Base-by-base conservation (phyloP, 2,797 vertebrate species). In the Myiotriccus ornatus region DNA sequence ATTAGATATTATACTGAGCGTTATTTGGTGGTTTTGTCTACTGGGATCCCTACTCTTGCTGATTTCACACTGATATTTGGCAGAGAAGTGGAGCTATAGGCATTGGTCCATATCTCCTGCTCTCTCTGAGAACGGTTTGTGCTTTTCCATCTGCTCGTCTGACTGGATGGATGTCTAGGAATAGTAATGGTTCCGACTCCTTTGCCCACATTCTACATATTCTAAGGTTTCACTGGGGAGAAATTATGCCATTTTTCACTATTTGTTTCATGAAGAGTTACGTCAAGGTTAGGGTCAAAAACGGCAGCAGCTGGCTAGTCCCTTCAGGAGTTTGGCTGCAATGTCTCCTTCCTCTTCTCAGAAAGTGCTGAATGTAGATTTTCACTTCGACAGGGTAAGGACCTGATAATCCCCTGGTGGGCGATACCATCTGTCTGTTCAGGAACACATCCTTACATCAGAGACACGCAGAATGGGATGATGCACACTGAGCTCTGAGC, bases 101-200 rank as follows among this genome's bases (percentile, higher is more conserved):
- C 97, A 95, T 39, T n/a, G 65, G 73, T 95, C 95, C 95, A 94
- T 82, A 90, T 84, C 96, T 96, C 56, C 74, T 94, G 24, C 76
- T 94, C 93, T 95, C 89, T 81, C 63, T 0, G 69, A 95, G 94
- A 89, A 96, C 43, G 1, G 83, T 77, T 94, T 95, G 96, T 96
- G 83, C 93, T 96, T 43, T 87, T 96, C 96, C 95, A 96, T 97
- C 95, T 97, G 96, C 93, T 96, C 0, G 20, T 95, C 92, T 95
- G 94, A 94, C 93, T 94, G 87, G 88, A 84, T 53, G 76, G 73
- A 95, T 82, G 35, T 96, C 96, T 94, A 96, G 94, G 94, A 96
- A 96, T 44, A 96, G 80, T 37, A 93, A 86, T 85, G 52, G 80
- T n/a, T 87, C 70, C 0, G 5, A 89, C 46, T 84, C 37, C 21